These are phyloP conservation scores for Drosophila atripex DNA, from an alignment of 2,888 invertebrate genomes.

Conservation along the genomic window DNA sequence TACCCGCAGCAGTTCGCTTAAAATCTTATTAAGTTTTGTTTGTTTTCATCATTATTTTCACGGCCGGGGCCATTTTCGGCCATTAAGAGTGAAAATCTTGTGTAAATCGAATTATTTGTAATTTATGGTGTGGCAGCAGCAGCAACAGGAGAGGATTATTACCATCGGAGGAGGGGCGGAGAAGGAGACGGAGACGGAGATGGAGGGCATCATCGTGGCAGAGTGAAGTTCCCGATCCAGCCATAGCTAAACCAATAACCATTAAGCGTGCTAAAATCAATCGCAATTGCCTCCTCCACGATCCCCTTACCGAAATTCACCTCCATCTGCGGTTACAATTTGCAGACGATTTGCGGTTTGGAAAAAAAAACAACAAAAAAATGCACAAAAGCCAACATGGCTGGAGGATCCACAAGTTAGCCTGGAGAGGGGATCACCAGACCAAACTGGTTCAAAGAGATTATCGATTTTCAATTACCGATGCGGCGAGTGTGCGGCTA, in stretches of 20 bases:
- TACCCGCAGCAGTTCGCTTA: slow-evolving; percentile 65
- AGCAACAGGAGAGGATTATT: slow-evolving; percentile 71
- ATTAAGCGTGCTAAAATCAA: slow-evolving; percentile 80
- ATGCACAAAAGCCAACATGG: slow-evolving; percentile 58
- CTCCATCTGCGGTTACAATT: slow-evolving; percentile 69
- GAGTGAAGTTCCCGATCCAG: slow-evolving; percentile 42
- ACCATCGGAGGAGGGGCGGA: slow-evolving; percentile 46
- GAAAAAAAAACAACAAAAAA: neutral
- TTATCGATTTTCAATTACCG: slow-evolving; percentile 81
- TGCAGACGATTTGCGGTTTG: slow-evolving; percentile 77
- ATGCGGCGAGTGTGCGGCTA: slow-evolving; percentile 74
- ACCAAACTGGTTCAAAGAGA: slow-evolving; percentile 76
- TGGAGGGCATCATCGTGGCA: slow-evolving; percentile 27
- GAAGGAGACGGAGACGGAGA: neutral
- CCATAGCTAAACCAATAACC: slow-evolving; percentile 76
- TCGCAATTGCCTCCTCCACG: slow-evolving; percentile 53
- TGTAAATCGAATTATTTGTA: slow-evolving; percentile 83
- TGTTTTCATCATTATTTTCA: slow-evolving; percentile 81
- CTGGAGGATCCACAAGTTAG: slow-evolving; percentile 35
- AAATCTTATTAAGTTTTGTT: slow-evolving; percentile 82
- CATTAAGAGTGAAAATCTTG: slow-evolving; percentile 80
- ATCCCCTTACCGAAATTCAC: slow-evolving; percentile 23
- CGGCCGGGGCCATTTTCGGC: slow-evolving; percentile 76
- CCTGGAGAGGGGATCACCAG: slow-evolving; percentile 32
- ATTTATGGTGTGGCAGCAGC: slow-evolving; percentile 78